Percentiles rank a stretch among this genome's conserved stretches.
Conservation (phyloP, 2,888 invertebrate genomes). For the Ennomos fuscantarius region DNA sequence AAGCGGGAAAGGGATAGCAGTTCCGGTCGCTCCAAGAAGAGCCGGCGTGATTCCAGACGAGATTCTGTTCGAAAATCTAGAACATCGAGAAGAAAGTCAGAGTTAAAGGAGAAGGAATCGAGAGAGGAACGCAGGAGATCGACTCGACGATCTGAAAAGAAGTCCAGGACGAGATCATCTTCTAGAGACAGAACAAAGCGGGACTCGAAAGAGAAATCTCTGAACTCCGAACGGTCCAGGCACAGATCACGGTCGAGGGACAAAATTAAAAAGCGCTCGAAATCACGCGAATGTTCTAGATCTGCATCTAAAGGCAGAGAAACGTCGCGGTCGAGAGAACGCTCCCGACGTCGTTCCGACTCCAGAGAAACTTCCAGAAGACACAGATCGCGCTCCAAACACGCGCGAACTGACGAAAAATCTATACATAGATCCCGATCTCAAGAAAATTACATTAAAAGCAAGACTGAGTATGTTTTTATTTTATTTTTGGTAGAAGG, state of each 20-base stretch:
- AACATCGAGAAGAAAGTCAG: slow-evolving; percentile 65
- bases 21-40: slow-evolving; percentile 59
- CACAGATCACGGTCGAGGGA: slow-evolving; percentile 63
- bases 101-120: slow-evolving; percentile 58
- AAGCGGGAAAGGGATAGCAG: slow-evolving; percentile 57
- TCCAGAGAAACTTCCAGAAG: slow-evolving; percentile 47
- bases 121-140: slow-evolving; percentile 55
- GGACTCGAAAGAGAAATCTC: slow-evolving; percentile 62
- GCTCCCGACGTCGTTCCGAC: slow-evolving; percentile 50
- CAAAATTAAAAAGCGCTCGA: slow-evolving; percentile 58
- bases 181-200: slow-evolving; percentile 59
- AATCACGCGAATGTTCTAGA: slow-evolving; percentile 57
- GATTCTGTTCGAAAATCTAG: slow-evolving; percentile 67
- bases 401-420: slow-evolving; percentile 59
- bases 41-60: slow-evolving; percentile 63
- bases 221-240: slow-evolving; percentile 59
- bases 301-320: slow-evolving; percentile 59
- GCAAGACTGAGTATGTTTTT: slow-evolving; percentile 71
- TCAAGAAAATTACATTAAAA: slow-evolving; percentile 69
- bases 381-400: slow-evolving; percentile 53
- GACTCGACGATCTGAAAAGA: slow-evolving; percentile 62
- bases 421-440: slow-evolving; percentile 69
- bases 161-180: slow-evolving; percentile 54
- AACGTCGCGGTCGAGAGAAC: slow-evolving; percentile 50
- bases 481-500: background rate